phyloP scores from a whole-genome alignment of 2,888 invertebrate species.

The Mantis religiosa region DNA sequence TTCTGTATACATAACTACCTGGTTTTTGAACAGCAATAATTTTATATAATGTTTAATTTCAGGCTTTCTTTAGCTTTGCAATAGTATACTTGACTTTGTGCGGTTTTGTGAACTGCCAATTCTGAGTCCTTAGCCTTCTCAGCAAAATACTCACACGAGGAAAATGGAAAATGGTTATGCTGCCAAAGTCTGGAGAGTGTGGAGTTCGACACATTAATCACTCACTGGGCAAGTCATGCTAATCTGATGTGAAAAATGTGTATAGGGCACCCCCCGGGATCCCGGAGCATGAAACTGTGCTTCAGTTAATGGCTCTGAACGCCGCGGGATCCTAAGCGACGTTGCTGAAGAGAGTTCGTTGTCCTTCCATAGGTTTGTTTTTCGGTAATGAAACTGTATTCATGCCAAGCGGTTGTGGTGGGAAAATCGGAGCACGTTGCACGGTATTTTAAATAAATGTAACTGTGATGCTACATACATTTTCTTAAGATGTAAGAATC shows the following conservation, averaged over 20 bases:
- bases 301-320: neutral
- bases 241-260: neutral
- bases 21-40: too few species aligned
- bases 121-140: too few species aligned
- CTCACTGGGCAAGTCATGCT: neutral
- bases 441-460: neutral
- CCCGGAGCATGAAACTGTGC: slow-evolving; percentile 7
- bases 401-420: neutral
- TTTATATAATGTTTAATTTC: too few species aligned
- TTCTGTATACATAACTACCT: too few species aligned
- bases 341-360: neutral
- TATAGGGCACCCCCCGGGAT: neutral
- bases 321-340: neutral
- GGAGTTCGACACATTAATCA: neutral
- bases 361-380: neutral
- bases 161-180: neutral
- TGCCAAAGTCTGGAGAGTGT: neutral
- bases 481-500: too few species aligned
- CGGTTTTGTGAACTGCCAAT: too few species aligned
- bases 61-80: too few species aligned
- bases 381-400: neutral
- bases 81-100: too few species aligned
- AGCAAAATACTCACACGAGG: neutral
- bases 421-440: neutral
- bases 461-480: too few species aligned